A percentile compares a stretch with the other conserved stretches of the same genome.
These are phyloP conservation scores for Psittacula cyanocephala DNA, from an alignment of 2,113 vertebrate genomes.

Conservation along the genomic window DNA sequence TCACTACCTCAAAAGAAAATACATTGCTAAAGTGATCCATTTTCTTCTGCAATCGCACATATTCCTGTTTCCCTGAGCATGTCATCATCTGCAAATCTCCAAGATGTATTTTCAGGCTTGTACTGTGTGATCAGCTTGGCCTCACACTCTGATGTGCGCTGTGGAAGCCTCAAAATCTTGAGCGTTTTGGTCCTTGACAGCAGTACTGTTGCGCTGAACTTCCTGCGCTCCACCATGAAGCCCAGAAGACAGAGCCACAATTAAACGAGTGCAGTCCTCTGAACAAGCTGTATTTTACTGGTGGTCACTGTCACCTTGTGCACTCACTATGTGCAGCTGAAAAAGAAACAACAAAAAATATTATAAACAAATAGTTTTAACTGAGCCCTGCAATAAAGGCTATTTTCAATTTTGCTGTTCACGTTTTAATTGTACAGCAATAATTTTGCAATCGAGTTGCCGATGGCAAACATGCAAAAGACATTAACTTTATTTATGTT, in stretches of 20 bases:
- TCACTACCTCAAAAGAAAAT: not conserved
- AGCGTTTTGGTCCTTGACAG: not conserved
- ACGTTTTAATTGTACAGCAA: constrained; percentile 68
- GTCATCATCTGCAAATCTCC: not conserved
- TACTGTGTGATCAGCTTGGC: not conserved
- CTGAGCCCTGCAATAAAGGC: not conserved
- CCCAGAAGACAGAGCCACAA: not conserved
- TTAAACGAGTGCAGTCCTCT: not conserved
- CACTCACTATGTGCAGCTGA: not conserved
- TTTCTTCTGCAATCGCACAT: not conserved
- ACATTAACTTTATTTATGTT: constrained; percentile 82
- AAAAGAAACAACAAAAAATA: not conserved
- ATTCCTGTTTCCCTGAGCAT: not conserved
- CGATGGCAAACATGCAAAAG: constrained; percentile 70
- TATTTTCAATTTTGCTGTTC: constrained; percentile 52
- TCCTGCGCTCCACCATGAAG: rapidly evolving
- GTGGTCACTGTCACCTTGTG: not conserved
- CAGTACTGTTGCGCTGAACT: not conserved
- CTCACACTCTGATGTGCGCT: rapidly evolving
- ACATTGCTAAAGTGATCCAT: not conserved
- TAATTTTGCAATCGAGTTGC: constrained; percentile 67
- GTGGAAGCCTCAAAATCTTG: not conserved
- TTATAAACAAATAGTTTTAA: not conserved
- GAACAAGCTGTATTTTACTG: not conserved
- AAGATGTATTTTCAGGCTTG: not conserved